Percentiles rank a stretch among this genome's conserved stretches.
Conservation (phyloP, 1,140 invertebrate species). For the Sarcophaga peregrina region DNA sequence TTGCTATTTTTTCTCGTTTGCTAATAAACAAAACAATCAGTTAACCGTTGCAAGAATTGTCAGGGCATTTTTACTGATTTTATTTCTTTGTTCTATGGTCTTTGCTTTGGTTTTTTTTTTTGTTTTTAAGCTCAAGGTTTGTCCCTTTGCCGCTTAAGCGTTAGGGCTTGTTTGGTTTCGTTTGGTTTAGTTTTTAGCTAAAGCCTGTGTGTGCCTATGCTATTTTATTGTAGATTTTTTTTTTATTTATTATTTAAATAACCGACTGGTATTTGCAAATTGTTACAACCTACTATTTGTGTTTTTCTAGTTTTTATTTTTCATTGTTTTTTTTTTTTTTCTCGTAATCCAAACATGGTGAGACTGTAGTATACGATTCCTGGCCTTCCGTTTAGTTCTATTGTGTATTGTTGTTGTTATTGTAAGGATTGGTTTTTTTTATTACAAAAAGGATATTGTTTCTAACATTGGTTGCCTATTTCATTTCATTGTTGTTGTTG, state of each 20-base stretch:
- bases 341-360: no score
- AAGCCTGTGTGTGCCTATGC: no score
- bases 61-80: background rate
- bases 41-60: constrained; percentile 14
- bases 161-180: background rate
- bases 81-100: no score
- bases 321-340: no score
- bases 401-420: no score
- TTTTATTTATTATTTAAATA: constrained; percentile 28
- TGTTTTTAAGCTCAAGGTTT: constrained; percentile 14
- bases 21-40: constrained; percentile 21
- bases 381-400: no score
- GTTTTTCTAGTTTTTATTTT: background rate
- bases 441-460: background rate
- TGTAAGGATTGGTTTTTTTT: no score
- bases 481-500: background rate
- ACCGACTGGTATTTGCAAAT: background rate
- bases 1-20: background rate
- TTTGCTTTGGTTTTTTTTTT: background rate
- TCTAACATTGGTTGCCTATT: background rate
- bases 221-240: constrained; percentile 1
- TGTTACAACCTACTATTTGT: background rate
- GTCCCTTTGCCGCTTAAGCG: no score
- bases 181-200: background rate
- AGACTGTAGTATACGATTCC: no score